Percentiles rank a stretch among this genome's conserved stretches.
phyloP scores from a whole-genome alignment of 37 sponge, comb jelly and placozoan species.

The Beroe ovata region DNA sequence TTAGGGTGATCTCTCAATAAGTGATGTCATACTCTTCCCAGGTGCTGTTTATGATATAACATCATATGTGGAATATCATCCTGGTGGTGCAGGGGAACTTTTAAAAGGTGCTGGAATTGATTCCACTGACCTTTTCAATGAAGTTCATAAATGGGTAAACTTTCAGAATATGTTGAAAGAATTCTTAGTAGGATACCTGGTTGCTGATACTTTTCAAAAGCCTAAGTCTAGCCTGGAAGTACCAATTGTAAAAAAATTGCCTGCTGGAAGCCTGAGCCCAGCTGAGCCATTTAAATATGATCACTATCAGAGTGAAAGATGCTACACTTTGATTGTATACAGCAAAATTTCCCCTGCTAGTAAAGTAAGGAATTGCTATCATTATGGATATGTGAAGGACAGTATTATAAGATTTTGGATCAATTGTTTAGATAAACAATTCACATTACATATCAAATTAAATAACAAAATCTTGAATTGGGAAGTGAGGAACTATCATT shows the following conservation, averaged over 20 bases:
- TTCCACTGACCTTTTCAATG: constrained; percentile 85
- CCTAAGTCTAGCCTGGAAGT: neutral
- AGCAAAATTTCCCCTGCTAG: neutral
- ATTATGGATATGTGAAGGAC: neutral
- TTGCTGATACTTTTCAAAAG: neutral
- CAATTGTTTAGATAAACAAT: neutral
- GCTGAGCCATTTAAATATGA: neutral
- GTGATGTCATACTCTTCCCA: constrained; percentile 8
- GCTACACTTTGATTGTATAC: constrained; percentile 45
- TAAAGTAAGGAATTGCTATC: neutral
- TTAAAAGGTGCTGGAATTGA: constrained; percentile 92
- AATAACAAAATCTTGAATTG: neutral
- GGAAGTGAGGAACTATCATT: neutral
- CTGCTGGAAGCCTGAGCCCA: too few species aligned
- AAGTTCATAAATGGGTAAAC: constrained; percentile 72
- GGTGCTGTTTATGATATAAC: constrained; percentile 93
- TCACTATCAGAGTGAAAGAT: constrained; percentile 58
- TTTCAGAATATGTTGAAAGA: constrained; percentile 64
- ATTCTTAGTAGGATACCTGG: constrained; percentile 31
- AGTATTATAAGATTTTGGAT: neutral
- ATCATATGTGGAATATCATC: constrained; percentile 88
- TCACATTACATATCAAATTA: neutral
- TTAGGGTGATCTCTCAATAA: neutral
- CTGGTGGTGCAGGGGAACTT: constrained; percentile 86
- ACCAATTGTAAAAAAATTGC: too few species aligned